Conservation (phyloP, 2,888 invertebrate species). For the Epistrophe eligans region DNA sequence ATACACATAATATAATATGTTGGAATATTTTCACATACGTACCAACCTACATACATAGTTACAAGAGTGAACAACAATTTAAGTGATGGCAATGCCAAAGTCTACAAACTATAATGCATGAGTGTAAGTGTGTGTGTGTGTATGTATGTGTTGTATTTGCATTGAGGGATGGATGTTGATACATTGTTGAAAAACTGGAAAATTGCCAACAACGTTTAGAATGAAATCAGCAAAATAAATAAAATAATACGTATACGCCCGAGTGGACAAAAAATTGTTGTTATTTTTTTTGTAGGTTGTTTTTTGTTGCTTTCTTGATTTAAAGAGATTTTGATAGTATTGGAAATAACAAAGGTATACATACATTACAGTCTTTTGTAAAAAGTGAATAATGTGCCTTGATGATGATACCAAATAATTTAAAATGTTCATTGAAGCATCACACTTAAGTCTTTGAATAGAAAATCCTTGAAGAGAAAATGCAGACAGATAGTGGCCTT, state of each 20-base stretch:
- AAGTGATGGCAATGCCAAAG: constrained; percentile 50
- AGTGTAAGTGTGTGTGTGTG: neutral
- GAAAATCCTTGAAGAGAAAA: constrained; percentile 7
- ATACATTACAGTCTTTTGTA: constrained; percentile 21
- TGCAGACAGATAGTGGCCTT: neutral
- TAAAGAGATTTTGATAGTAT: neutral
- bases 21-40: neutral
- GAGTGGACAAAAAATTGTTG: constrained; percentile 26
- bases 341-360: constrained; percentile 23
- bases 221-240: constrained; percentile 69
- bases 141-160: constrained; percentile 24
- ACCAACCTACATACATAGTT: no score
- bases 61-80: constrained; percentile 55
- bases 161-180: constrained; percentile 34
- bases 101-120: constrained; percentile 49
- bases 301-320: constrained; percentile 13
- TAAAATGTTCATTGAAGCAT: constrained; percentile 36
- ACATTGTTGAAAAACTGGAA: constrained; percentile 72
- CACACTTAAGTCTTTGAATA: constrained; percentile 6
- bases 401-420: constrained; percentile 13
- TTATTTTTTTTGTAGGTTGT: constrained; percentile 2
- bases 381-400: constrained; percentile 42
- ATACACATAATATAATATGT: neutral
- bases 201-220: constrained; percentile 72
- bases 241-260: constrained; percentile 56